Conservation (phyloP, 2,888 invertebrate genomes). For the Caenorhabditis imperialis region DNA sequence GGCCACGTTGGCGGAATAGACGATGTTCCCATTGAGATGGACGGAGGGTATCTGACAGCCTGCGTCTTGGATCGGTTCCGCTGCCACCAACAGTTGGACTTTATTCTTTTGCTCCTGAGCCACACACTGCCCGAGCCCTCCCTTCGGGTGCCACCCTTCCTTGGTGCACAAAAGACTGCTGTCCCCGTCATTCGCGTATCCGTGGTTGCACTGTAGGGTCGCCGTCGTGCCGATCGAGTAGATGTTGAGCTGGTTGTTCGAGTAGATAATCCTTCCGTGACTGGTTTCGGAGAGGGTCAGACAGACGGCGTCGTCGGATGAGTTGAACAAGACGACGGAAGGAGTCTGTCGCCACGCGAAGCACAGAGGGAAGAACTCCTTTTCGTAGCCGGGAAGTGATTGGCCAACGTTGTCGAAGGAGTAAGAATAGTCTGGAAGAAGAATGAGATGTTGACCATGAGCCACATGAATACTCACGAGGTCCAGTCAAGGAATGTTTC, state of each 20-base stretch:
- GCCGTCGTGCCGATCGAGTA: slow-evolving; percentile 66
- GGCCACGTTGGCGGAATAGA: slow-evolving; percentile 44
- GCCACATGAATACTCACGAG: slow-evolving; percentile 29
- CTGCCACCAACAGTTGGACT: slow-evolving; percentile 6
- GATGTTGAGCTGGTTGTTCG: slow-evolving; percentile 31
- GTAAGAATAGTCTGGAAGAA: slow-evolving; percentile 54
- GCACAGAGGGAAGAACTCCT: slow-evolving; percentile 58
- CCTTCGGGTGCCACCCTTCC: slow-evolving; percentile 60
- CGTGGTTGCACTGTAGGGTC: slow-evolving; percentile 57
- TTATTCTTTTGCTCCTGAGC: slow-evolving; percentile 17
- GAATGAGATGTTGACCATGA: neutral
- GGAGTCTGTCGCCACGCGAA: slow-evolving; percentile 60
- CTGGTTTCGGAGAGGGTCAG: slow-evolving; percentile 20
- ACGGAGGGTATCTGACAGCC: slow-evolving; percentile 22
- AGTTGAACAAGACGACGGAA: slow-evolving; percentile 47
- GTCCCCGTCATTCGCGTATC: slow-evolving; percentile 44
- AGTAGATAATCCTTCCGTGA: slow-evolving; percentile 52
- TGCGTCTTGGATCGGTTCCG: slow-evolving; percentile 5
- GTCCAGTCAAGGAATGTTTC: slow-evolving; percentile 45
- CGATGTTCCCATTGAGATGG: slow-evolving; percentile 38
- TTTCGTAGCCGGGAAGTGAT: slow-evolving; percentile 47
- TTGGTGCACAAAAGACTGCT: slow-evolving; percentile 58
- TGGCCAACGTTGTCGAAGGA: slow-evolving; percentile 50
- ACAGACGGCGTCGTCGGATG: slow-evolving; percentile 40
- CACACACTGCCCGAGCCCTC: slow-evolving; percentile 43